Percentiles rank a stretch among this genome's conserved stretches.
phyloP scores from a whole-genome alignment of 2,797 vertebrate species.

The Melanotaenia maccullochi region DNA sequence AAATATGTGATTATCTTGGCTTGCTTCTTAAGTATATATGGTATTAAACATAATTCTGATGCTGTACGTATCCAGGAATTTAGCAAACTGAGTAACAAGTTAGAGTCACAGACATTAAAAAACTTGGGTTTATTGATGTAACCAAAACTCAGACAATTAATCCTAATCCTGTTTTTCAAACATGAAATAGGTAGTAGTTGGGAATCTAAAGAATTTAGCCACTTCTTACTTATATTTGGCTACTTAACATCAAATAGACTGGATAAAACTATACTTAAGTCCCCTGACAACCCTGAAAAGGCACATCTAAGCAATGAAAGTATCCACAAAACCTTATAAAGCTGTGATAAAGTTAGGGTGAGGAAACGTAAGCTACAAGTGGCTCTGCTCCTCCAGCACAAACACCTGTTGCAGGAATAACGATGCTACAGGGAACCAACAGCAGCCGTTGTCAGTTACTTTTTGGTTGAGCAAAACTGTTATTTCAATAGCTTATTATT shows the following conservation, averaged over 20 bases:
- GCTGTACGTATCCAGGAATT: background rate
- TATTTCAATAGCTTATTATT: background rate
- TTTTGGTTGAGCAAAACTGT: background rate
- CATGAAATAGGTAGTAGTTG: background rate
- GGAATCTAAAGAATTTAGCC: no score
- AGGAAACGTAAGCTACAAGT: background rate
- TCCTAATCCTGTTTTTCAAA: background rate
- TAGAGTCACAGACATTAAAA: background rate
- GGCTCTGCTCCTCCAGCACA: background rate
- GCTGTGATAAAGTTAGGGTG: background rate
- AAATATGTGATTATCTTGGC: background rate
- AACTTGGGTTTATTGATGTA: background rate
- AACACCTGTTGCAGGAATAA: slow-evolving; percentile 18
- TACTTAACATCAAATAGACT: background rate
- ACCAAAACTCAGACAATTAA: background rate
- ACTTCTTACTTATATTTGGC: no score
- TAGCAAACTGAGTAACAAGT: background rate
- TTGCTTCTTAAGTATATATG: background rate
- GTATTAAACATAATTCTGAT: background rate
- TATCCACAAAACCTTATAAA: background rate
- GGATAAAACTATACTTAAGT: background rate
- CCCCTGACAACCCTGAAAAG: background rate
- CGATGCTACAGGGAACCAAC: background rate
- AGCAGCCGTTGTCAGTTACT: background rate
- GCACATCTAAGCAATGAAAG: background rate